Base-by-base conservation (phyloP, 2,113 vertebrate species). In the Phoenicopterus ruber region DNA sequence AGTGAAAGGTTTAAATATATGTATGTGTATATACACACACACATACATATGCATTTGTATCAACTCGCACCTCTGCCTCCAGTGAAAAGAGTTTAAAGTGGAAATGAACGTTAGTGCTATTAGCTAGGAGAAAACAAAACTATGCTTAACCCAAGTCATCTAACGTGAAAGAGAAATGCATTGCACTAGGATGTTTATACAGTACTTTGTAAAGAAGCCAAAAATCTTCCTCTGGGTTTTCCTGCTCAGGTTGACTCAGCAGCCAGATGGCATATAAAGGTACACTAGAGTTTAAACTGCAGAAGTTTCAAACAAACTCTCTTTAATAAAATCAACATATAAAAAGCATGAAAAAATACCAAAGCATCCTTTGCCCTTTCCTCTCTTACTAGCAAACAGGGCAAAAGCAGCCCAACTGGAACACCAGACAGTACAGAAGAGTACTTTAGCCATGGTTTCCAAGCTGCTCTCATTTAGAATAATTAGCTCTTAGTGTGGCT, bases 161-260 rank as follows among this genome's bases (percentile, higher is more conserved):
- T 32, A 57, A 84, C 87, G 90, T 69, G 36, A 40, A 36, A 84
- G 66, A 98, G 87, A 84, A 96, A 89, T 7, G 54, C 49, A 29
- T 26, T 55, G 66, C 91, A 49, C 36, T 6, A 34, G 79, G 74
- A 50, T 82, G 54, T 93, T 98, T 96, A 77, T 50, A 71, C 69
- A 91, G 80, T 12, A 29, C 85, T 96, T 59, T 95, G 94, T 94
- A 73, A 96, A 80, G 82, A 70, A 36, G 95, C 96, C 97, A 98
- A 92, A 25, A 61, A 55, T 69, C 87, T 86, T 89, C 95, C 95
- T 96, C 78, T 91, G 94, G 92, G 96, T 82, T 97, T 97, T 97
- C 95, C 96, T 90, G 93, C 90, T 95, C 95, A 94, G 96, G 96
- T 82, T 98, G 97, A 98, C 94, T 98, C 97, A 97, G 97, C 97